Percentiles rank a stretch among this genome's conserved stretches.
Conservation (phyloP, 2,113 vertebrate species). For the Romanogobio albipinnatus region DNA sequence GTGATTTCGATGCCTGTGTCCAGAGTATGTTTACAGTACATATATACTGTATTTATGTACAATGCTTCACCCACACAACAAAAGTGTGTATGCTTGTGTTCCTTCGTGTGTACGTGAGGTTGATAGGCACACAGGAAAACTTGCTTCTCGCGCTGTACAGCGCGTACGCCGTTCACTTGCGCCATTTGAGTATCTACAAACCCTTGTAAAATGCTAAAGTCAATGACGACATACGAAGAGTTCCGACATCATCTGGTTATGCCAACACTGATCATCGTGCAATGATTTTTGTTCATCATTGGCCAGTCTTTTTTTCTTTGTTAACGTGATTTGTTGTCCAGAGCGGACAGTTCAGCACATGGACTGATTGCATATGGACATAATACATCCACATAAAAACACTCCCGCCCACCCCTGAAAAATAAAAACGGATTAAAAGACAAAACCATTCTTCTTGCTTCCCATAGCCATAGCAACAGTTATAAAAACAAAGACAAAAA, state of each 20-base stretch:
- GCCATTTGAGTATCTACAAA: constrained; percentile 52
- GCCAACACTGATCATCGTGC: constrained; percentile 21
- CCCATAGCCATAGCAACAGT: constrained; percentile 53
- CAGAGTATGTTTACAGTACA: constrained; percentile 49
- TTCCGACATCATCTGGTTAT: constrained; percentile 17
- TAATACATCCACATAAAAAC: constrained; percentile 35
- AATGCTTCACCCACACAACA: constrained; percentile 41
- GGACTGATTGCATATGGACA: constrained; percentile 60
- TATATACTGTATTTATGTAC: constrained; percentile 50
- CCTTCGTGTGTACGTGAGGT: constrained; percentile 46
- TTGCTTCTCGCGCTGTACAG: constrained; percentile 40
- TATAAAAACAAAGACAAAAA: constrained; percentile 60
- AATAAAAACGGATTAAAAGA: constrained; percentile 51
- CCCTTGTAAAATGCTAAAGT: constrained; percentile 37
- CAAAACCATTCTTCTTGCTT: constrained; percentile 35
- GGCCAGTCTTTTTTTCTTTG: constrained; percentile 42
- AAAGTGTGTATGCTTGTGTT: constrained; percentile 34
- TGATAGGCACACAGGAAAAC: constrained; percentile 59
- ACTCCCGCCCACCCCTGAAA: neutral
- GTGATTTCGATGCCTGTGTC: constrained; percentile 48
- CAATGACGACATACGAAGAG: constrained; percentile 12
- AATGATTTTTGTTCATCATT: constrained; percentile 30
- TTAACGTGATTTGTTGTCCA: constrained; percentile 41
- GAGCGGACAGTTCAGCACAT: constrained; percentile 40
- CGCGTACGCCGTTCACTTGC: constrained; percentile 38